Base-by-base conservation (phyloP, 2,888 invertebrate species). In the Prostheceraeus crozeri region DNA sequence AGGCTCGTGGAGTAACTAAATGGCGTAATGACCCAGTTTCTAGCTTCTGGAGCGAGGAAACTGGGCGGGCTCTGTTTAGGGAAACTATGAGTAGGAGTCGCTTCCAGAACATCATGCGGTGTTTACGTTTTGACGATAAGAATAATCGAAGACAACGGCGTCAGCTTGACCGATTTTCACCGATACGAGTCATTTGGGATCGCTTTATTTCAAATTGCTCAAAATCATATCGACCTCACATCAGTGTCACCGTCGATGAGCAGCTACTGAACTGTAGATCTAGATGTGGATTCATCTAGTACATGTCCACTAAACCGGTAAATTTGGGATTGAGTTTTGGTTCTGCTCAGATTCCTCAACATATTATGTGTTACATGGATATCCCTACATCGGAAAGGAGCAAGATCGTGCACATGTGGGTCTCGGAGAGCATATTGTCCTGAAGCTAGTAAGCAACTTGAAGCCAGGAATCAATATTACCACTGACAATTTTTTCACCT, bases 241-340 rank as follows among this genome's bases (percentile, higher is more conserved):
- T 16, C 40, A 16, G 40, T 21, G 40, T 40, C 19, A 8, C 40
- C 19, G 40, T 40, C 19, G 40, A 40, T 40, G 40, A 40, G 19
- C 40, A 40, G 40, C 19, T 40, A 4, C 40, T 40, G 40, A 40
- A 21, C 40, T 40, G 40, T n/a, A 40, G 19, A 21, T 14, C 40
- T 16, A 40, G n/a, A 21, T 40, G 40, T 40, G 40, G 8, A 40
- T 40, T 40, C 19, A 40, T 40, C 14, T 21, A 40, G 19, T 40
- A 40, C 36, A 55, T 45, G n/a, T 19, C 56, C 14, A 46, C n/a
- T 35, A 55, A 54, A 10, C 56, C 56, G 21, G 36, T n/a, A 55
- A 3, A 53, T 35, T 53, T 23, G 40, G 40, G 40, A 40, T 40
- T 19, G 23, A 40, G 23, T 40, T 40, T n/a, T n/a, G n/a, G n/a